These are phyloP conservation scores for Dysdera silvatica DNA, from an alignment of 1,140 invertebrate species.

Conservation along the genomic window DNA sequence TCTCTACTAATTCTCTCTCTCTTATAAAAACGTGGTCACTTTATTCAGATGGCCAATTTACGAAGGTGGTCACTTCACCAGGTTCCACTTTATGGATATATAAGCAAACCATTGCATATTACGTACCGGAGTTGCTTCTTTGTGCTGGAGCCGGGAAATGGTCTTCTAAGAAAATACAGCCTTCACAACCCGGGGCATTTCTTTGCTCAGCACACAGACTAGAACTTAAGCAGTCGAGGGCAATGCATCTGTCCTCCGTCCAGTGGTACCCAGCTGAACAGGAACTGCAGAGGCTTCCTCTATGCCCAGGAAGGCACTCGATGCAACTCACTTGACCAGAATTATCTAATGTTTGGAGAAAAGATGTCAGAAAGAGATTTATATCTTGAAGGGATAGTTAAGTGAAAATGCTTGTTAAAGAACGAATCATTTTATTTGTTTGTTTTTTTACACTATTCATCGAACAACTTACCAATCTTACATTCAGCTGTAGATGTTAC, in stretches of 20 bases:
- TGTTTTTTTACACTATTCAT: neutral
- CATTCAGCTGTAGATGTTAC: slow-evolving; percentile 31
- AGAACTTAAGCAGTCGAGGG: slow-evolving; percentile 28
- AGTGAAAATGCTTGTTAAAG: too few species aligned
- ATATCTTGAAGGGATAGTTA: neutral
- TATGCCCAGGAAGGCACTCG: slow-evolving; percentile 31
- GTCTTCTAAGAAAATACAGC: slow-evolving; percentile 25
- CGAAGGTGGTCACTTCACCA: too few species aligned
- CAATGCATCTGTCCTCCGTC: slow-evolving; percentile 24
- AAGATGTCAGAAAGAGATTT: neutral
- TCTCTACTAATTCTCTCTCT: too few species aligned
- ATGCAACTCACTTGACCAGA: slow-evolving; percentile 20
- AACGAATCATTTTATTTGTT: too few species aligned
- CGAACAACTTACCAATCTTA: slow-evolving; percentile 19
- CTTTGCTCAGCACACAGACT: slow-evolving; percentile 22
- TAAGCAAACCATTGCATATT: too few species aligned
- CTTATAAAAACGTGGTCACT: too few species aligned
- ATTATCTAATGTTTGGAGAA: neutral
- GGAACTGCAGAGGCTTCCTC: slow-evolving; percentile 21
- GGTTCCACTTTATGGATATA: too few species aligned
- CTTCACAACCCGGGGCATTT: slow-evolving; percentile 26
- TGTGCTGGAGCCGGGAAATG: slow-evolving; percentile 15
- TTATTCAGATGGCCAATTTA: too few species aligned
- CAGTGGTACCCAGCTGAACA: slow-evolving; percentile 32
- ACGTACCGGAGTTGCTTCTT: slow-evolving; percentile 16